Evolutionary conservation across 2,797 vertebrate species (phyloP).

Genomic region (Pangasius larnaudii): DNA sequence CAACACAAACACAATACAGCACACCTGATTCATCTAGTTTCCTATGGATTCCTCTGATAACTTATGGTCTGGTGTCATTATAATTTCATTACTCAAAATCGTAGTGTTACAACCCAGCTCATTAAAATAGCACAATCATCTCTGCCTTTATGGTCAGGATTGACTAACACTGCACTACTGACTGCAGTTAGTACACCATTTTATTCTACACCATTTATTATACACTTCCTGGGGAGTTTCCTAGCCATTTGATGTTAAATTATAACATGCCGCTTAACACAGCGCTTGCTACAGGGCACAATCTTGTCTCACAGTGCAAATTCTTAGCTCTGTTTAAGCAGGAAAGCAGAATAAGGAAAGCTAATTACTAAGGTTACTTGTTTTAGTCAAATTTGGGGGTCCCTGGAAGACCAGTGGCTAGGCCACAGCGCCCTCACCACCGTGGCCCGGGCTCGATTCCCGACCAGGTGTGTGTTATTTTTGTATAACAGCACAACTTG

Average conservation of each 20-base stretch:
- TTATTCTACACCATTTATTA: not conserved
- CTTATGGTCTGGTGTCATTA: not conserved
- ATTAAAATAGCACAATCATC: not conserved
- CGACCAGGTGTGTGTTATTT: not conserved
- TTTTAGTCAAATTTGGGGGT: too few relatives aligned
- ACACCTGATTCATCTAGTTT: not conserved
- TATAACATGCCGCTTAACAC: not conserved
- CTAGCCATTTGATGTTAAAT: not conserved
- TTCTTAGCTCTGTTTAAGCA: not conserved
- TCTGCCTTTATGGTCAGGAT: not conserved
- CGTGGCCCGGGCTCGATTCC: too few relatives aligned
- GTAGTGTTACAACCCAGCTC: not conserved
- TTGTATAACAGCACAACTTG: not conserved
- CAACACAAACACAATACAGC: not conserved
- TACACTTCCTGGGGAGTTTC: not conserved
- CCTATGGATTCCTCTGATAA: too few relatives aligned
- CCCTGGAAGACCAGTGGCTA: too few relatives aligned
- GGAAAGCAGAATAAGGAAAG: not conserved
- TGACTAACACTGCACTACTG: not conserved
- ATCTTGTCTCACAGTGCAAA: not conserved
- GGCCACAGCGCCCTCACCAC: too few relatives aligned
- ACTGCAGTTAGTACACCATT: not conserved
- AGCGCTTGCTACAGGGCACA: not conserved
- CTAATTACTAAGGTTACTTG: not conserved
- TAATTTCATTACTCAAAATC: not conserved